Evolutionary conservation across 35 echinoderm and acorn worm genomes (phyloP).

Genomic region (Nesometra sesokonis): DNA sequence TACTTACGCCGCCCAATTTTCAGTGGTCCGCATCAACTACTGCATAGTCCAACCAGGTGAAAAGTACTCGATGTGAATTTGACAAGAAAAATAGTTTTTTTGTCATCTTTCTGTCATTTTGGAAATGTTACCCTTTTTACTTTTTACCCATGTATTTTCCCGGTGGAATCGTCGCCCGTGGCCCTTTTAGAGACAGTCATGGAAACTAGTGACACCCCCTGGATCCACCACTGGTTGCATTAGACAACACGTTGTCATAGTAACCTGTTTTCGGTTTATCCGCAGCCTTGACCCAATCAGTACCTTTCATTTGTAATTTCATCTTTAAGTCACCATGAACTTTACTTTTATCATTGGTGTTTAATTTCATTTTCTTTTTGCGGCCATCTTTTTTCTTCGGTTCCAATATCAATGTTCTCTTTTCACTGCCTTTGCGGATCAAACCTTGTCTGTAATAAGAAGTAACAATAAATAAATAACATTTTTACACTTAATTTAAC

Average conservation of each 20-base stretch:
- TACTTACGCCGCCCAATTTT: too few relatives aligned
- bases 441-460: slow-evolving; percentile 2
- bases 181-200: too few relatives aligned
- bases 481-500: too few relatives aligned
- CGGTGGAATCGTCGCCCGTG: too few relatives aligned
- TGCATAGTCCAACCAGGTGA: too few relatives aligned
- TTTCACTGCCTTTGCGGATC: slow-evolving; percentile 7
- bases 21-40: too few relatives aligned
- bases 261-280: not conserved
- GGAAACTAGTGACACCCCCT: too few relatives aligned
- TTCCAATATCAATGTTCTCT: slow-evolving; percentile 3
- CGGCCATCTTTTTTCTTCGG: slow-evolving; percentile 25
- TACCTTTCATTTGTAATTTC: slow-evolving; percentile 21
- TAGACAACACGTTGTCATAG: not conserved
- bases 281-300: not conserved
- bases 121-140: too few relatives aligned
- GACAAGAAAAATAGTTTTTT: too few relatives aligned
- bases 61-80: too few relatives aligned
- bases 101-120: too few relatives aligned
- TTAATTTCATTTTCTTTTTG: slow-evolving; percentile 4
- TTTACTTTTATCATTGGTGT: not conserved
- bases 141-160: too few relatives aligned
- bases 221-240: not conserved
- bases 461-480: not conserved
- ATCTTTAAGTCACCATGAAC: slow-evolving; percentile 93